Conservation (phyloP, 2,888 invertebrate species). For the Selenia dentaria region DNA sequence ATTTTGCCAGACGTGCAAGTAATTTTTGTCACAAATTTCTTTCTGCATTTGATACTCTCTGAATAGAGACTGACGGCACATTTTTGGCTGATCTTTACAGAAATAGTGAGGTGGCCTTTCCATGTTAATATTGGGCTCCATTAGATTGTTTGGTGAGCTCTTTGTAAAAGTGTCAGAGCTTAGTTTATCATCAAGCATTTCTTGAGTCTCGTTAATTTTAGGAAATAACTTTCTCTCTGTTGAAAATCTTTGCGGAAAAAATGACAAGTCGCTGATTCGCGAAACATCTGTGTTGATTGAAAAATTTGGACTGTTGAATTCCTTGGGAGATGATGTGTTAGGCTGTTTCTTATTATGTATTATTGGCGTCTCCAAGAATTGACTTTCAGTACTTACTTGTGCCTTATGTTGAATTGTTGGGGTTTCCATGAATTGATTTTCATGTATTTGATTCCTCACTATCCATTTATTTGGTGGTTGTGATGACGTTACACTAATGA, state of each 20-base stretch:
- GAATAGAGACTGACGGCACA: constrained; percentile 71
- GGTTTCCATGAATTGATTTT: constrained; percentile 48
- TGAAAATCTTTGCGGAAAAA: constrained; percentile 72
- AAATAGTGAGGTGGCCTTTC: constrained; percentile 57
- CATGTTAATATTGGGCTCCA: constrained; percentile 45
- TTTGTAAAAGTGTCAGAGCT: constrained; percentile 82
- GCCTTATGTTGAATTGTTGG: constrained; percentile 58
- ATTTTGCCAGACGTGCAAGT: constrained; percentile 65
- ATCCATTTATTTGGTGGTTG: constrained; percentile 63
- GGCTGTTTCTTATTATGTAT: constrained; percentile 66
- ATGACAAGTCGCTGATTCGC: constrained; percentile 74
- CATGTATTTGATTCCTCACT: constrained; percentile 49
- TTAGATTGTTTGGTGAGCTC: constrained; percentile 70
- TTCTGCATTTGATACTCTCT: constrained; percentile 59
- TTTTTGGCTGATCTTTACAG: constrained; percentile 56
- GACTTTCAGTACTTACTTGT: constrained; percentile 50
- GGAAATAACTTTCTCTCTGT: constrained; percentile 71
- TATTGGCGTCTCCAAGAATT: constrained; percentile 49
- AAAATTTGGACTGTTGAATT: constrained; percentile 73
- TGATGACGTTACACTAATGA: constrained; percentile 59
- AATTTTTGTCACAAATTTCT: constrained; percentile 51
- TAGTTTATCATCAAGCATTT: constrained; percentile 62
- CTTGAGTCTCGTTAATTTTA: constrained; percentile 63
- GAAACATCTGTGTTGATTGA: constrained; percentile 78
- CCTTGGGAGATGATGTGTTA: constrained; percentile 77